Conservation (phyloP, 1,140 invertebrate species). For the Ylistrum balloti region DNA sequence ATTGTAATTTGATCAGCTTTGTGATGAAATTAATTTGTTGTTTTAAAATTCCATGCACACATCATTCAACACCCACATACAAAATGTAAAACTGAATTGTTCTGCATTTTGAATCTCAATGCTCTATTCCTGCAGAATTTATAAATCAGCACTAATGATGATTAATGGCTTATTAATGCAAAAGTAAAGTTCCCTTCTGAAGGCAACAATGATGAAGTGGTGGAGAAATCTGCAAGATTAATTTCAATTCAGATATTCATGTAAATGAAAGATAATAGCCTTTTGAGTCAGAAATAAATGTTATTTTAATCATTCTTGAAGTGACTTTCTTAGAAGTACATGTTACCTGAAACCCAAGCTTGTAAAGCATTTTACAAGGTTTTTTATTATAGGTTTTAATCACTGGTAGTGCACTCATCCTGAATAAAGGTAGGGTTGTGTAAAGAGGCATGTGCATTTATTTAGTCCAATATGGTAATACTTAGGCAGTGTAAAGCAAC, state of each 20-base stretch:
- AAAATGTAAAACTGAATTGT: not conserved
- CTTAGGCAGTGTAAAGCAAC: not conserved
- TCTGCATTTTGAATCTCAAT: not conserved
- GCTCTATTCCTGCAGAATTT: not conserved
- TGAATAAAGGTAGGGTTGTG: no score
- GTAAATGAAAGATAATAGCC: not conserved
- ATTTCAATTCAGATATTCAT: slow-evolving; percentile 26
- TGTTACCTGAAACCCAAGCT: not conserved
- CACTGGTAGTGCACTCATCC: no score
- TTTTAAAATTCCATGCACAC: not conserved
- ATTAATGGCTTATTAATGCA: not conserved
- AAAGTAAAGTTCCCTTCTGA: not conserved
- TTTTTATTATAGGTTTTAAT: no score
- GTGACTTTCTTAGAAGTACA: not conserved
- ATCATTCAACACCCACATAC: not conserved
- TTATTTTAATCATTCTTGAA: not conserved
- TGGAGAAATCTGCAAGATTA: not conserved
- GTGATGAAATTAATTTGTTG: not conserved
- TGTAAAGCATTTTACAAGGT: no score
- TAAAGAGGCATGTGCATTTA: no score
- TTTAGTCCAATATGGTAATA: not conserved
- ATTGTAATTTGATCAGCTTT: not conserved
- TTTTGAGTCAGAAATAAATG: not conserved
- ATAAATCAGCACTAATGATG: not conserved
- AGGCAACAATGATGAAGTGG: not conserved